Evolutionary conservation across 2,888 invertebrate species (phyloP), one percentile per base, ranked within the genome.

Genomic region (Eupithecia subfuscata): DNA sequence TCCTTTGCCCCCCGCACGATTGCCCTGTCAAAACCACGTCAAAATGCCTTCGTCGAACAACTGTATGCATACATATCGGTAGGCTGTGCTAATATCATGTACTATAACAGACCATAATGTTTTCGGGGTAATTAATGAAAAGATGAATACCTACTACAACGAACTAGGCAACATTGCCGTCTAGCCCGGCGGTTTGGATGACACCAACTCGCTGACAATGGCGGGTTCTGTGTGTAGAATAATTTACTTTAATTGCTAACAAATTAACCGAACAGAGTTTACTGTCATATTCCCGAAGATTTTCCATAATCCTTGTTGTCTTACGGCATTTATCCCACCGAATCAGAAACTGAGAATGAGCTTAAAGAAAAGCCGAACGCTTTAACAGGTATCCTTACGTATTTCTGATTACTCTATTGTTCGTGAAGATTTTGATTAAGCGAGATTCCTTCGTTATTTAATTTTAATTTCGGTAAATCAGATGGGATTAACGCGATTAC

Each of bases 361-460:
- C 56, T 56, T 56, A 22, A 40, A 67, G 65, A 8, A 56, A 65
- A 14, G 25, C 40, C 70, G 14, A 9, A 60, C 22, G 48, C 25
- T 48, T n/a, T 8, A 45, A 68, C n/a, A 43, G 65, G 68, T 69
- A 69, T 71, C 65, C 65, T n/a, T 37, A 68, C 64, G 69, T 70
- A 92, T 90, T 89, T 89, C 89, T 91, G 91, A 93, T 91, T 91
- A 90, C 87, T 87, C 88, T 88, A 92, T 92, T 93, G 90, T 93
- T 91, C 86, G 48, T 82, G 80, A 80, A 77, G 84, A 85, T 90
- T 92, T 87, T 88, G 90, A 92, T 91, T 91, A 91, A 92, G 89
- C 85, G 85, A 86, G 87, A 84, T 86, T 84, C 84, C 82, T 80
- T 81, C 80, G 81, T 82, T 82, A 75, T 75, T 82, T 83, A 84